phyloP scores from a whole-genome alignment of 2,888 invertebrate species.

The Acleris holmiana region DNA sequence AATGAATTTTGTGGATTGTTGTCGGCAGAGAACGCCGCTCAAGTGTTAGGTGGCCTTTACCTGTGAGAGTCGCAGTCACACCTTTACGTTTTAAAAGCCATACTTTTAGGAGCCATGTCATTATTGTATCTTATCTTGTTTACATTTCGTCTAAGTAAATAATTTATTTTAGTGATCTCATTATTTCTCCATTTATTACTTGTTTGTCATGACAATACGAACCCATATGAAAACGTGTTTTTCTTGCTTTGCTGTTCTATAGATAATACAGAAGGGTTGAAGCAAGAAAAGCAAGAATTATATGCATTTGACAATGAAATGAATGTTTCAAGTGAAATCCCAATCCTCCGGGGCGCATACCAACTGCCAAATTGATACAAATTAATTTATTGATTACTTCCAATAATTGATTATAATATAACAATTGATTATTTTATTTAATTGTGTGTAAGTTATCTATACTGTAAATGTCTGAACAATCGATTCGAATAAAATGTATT shows the following conservation, averaged over 20 bases:
- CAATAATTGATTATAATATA: constrained; percentile 14
- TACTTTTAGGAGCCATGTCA: constrained; percentile 54
- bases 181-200: constrained; percentile 68
- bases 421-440: constrained; percentile 19
- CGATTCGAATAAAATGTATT: constrained; percentile 22
- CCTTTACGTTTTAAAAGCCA: constrained; percentile 58
- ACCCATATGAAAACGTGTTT: constrained; percentile 9
- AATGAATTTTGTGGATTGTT: constrained; percentile 30
- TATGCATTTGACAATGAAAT: constrained; percentile 18
- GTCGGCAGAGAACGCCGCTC: constrained; percentile 1
- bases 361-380: constrained; percentile 11
- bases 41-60: constrained; percentile 6
- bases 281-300: constrained; percentile 9
- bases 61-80: constrained; percentile 52
- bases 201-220: constrained; percentile 50
- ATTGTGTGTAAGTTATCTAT: constrained; percentile 13
- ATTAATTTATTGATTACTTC: constrained; percentile 9
- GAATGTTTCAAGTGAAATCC: constrained; percentile 12
- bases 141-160: constrained; percentile 71
- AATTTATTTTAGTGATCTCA: constrained; percentile 72
- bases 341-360: constrained; percentile 1
- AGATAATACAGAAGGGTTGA: constrained; percentile 25
- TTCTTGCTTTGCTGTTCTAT: constrained; percentile 30
- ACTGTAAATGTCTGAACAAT: constrained; percentile 21
- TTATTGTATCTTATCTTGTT: too few species aligned